Percentiles rank a stretch among this genome's conserved stretches.
Evolutionary conservation across 37 sponge, comb jelly and placozoan species (phyloP).

Genomic region (Dysidea cf. avara): DNA sequence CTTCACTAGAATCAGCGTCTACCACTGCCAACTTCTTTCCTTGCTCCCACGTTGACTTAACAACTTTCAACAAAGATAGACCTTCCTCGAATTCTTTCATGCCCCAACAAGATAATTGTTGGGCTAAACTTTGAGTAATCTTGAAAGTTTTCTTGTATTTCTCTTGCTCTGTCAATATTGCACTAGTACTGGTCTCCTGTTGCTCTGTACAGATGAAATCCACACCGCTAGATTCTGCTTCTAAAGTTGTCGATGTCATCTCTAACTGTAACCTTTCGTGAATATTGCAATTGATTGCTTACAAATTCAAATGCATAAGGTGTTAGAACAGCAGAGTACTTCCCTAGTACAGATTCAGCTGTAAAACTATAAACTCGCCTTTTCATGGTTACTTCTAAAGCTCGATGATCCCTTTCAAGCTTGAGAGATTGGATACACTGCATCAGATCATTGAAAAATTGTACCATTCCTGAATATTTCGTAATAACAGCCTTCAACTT

Average conservation of each 20-base stretch:
- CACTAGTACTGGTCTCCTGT: too few species aligned
- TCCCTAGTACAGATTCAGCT: constrained; percentile 11
- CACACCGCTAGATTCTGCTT: not conserved
- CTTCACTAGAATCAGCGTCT: too few species aligned
- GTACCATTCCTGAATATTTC: not conserved
- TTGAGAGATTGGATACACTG: constrained; percentile 2
- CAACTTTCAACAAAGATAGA: too few species aligned
- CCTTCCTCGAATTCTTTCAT: too few species aligned
- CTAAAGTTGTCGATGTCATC: not conserved
- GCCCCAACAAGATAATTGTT: too few species aligned
- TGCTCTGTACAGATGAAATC: not conserved
- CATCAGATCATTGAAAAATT: constrained; percentile 27
- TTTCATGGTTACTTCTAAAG: constrained; percentile 15
- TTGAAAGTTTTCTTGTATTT: too few species aligned
- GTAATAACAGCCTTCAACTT: constrained; percentile 14
- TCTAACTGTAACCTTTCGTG: constrained; percentile 8
- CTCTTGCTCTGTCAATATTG: too few species aligned
- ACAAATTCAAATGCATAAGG: constrained; percentile 42
- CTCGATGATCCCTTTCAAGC: constrained; percentile 32
- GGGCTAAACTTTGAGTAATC: too few species aligned
- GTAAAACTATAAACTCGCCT: not conserved
- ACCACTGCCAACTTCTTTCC: too few species aligned
- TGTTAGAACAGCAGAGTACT: constrained; percentile 37
- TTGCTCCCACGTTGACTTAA: too few species aligned
- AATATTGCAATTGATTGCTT: constrained; percentile 6